Conservation (phyloP, 2,113 vertebrate species). For the Ardeotis arabs region DNA sequence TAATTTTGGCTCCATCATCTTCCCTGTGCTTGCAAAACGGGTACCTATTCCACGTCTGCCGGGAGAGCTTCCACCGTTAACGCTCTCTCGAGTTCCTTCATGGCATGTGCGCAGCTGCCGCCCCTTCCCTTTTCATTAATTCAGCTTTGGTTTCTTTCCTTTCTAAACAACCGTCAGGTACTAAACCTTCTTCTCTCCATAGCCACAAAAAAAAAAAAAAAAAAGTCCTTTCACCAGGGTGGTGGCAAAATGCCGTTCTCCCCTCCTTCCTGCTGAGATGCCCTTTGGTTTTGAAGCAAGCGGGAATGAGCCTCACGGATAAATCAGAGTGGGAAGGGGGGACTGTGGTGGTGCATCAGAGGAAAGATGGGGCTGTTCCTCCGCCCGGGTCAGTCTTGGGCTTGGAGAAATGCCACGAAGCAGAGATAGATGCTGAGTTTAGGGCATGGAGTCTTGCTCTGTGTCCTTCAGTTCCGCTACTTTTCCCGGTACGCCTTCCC, state of each 20-base stretch:
- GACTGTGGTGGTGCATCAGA: fast-evolving
- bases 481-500: background rate
- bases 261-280: background rate
- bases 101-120: slow-evolving; percentile 40
- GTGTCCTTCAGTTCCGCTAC: background rate
- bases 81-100: background rate
- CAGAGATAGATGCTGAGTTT: background rate
- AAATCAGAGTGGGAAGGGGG: background rate
- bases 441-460: background rate
- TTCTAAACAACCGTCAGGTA: background rate
- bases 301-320: background rate
- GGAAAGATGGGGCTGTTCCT: background rate
- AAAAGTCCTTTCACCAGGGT: background rate
- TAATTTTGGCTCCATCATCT: background rate
- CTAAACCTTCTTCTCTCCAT: slow-evolving; percentile 9
- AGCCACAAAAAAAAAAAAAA: background rate
- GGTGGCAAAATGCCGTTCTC: background rate
- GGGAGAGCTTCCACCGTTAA: background rate
- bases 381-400: background rate
- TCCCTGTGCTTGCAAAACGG: background rate
- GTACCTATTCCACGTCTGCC: background rate
- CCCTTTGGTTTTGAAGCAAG: background rate
- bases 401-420: background rate
- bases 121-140: slow-evolving; percentile 29
- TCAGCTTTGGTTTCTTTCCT: slow-evolving; percentile 31